Percentiles rank a stretch among this genome's conserved stretches.
Conservation (phyloP, 2,113 vertebrate genomes). For the Acanthochromis polyacanthus region DNA sequence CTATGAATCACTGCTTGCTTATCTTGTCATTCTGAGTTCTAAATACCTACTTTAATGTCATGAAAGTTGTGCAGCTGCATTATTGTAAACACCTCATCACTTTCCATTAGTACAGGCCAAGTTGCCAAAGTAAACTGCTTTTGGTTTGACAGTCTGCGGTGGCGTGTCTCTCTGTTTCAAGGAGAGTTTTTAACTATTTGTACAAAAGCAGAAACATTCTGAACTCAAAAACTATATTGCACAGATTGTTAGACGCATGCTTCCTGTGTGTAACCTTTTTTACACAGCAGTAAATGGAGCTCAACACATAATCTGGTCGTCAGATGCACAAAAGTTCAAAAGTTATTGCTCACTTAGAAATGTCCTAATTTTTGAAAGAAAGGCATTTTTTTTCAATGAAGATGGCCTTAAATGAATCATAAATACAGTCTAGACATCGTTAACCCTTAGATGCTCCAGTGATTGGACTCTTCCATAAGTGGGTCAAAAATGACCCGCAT, state of each 20-base stretch:
- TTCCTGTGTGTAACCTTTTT: background rate
- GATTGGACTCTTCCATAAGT: no score
- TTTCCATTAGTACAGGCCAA: conserved; percentile 4
- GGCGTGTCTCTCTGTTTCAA: background rate
- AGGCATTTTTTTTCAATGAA: no score
- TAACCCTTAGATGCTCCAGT: no score
- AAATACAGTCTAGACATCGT: no score
- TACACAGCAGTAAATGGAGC: no score
- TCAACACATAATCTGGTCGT: background rate
- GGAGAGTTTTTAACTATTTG: background rate
- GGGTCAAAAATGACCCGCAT: no score
- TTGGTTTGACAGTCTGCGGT: conserved; percentile 8
- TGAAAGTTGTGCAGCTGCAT: conserved; percentile 10
- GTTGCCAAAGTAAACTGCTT: background rate
- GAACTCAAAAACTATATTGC: background rate
- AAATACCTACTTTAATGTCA: background rate
- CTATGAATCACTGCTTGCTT: background rate
- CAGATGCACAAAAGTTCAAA: background rate
- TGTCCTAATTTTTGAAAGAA: no score
- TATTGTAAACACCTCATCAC: conserved; percentile 10
- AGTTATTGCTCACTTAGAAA: no score
- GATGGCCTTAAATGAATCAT: no score
- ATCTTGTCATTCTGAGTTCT: background rate
- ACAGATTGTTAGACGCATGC: background rate
- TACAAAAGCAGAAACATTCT: background rate